Evolutionary conservation across 2,797 vertebrate species (phyloP).

Genomic region (Gallinago stenura): DNA sequence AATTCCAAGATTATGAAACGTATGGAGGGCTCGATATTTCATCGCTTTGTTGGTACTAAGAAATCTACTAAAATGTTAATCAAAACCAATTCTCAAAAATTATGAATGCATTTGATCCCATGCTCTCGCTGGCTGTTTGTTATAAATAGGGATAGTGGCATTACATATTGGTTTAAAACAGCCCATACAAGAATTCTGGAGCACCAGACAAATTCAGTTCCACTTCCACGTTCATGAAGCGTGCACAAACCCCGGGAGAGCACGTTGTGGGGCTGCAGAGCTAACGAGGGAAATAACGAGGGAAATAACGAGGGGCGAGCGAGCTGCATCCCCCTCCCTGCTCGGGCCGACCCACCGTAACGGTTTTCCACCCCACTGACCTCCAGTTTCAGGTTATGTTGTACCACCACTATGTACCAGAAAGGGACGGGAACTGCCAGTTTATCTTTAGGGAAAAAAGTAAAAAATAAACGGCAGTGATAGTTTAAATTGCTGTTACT

Average conservation of each 20-base stretch:
- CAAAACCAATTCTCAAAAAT: neutral
- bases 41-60: neutral
- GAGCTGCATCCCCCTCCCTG: too few species aligned
- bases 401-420: neutral
- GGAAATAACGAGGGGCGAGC: too few species aligned
- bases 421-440: constrained; percentile 30
- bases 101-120: neutral
- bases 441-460: constrained; percentile 36
- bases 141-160: neutral
- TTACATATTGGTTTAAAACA: neutral
- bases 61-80: neutral
- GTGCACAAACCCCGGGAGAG: neutral
- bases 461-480: constrained; percentile 30
- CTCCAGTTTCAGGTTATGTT: neutral
- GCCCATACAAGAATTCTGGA: neutral
- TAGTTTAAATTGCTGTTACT: constrained; percentile 31
- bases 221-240: neutral
- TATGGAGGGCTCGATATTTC: neutral
- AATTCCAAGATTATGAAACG: neutral
- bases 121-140: neutral
- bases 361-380: neutral
- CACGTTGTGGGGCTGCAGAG: neutral
- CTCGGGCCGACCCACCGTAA: neutral
- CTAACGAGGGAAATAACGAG: neutral
- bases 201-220: neutral